Evolutionary conservation across 2,113 vertebrate species (phyloP).

Genomic region (Microcebus jonahi): DNA sequence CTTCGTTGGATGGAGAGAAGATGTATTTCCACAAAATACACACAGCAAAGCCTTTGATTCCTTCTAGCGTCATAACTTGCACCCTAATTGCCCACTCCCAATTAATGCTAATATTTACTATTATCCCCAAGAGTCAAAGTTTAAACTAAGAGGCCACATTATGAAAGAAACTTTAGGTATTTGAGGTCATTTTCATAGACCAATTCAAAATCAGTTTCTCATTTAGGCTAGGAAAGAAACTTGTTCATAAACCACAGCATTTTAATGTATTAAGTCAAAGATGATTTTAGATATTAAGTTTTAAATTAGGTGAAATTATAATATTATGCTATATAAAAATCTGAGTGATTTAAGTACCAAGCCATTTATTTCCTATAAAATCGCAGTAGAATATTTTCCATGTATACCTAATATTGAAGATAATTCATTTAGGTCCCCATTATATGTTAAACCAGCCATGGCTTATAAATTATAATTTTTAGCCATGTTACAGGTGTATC

Average conservation of each 20-base stretch:
- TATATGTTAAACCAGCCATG: slow-evolving; percentile 55
- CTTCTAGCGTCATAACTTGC: neutral
- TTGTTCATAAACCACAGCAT: neutral
- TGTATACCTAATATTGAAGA: slow-evolving; percentile 40
- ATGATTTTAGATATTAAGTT: slow-evolving; percentile 35
- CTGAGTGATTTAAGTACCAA: neutral
- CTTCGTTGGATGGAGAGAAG: neutral
- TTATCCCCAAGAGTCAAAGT: neutral
- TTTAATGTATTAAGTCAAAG: slow-evolving; percentile 31
- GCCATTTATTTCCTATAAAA: slow-evolving; percentile 31
- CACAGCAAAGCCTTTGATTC: neutral
- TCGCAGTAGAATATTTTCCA: neutral
- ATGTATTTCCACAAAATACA: neutral
- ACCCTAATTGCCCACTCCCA: neutral
- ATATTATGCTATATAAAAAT: slow-evolving; percentile 13
- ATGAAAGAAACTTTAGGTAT: slow-evolving; percentile 11
- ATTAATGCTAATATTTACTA: slow-evolving; percentile 23
- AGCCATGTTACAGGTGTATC: slow-evolving; percentile 36
- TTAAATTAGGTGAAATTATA: slow-evolving; percentile 45
- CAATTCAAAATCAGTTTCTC: slow-evolving; percentile 29
- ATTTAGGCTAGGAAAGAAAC: slow-evolving; percentile 29
- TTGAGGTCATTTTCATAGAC: slow-evolving; percentile 39
- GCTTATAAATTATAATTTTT: slow-evolving; percentile 30
- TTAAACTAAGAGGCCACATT: neutral
- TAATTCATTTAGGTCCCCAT: slow-evolving; percentile 39